These are phyloP conservation scores for Synergus itoensis DNA, from an alignment of 2,888 invertebrate genomes.

Conservation along the genomic window DNA sequence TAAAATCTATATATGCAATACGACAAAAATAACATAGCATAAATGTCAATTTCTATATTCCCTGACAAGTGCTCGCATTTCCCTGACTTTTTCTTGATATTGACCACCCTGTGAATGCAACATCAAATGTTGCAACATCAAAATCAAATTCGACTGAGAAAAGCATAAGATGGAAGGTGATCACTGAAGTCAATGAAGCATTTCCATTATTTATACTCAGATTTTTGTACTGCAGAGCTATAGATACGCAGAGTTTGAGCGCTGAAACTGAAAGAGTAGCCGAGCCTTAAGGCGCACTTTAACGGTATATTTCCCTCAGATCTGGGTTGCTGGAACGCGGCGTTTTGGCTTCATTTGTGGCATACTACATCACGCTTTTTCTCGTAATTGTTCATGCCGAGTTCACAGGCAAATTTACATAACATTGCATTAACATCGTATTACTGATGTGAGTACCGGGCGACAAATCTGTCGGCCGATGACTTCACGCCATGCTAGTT, in stretches of 20 bases:
- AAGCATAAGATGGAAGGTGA: slow-evolving; percentile 2
- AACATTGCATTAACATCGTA: not conserved
- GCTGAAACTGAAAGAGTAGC: not conserved
- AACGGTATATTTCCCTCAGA: slow-evolving; percentile 32
- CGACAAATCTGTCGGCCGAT: slow-evolving; percentile 25
- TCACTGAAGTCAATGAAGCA: not conserved
- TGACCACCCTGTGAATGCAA: too few species aligned
- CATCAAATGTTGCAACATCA: too few species aligned
- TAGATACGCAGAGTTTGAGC: not conserved
- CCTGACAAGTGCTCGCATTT: too few species aligned
- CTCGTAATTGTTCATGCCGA: slow-evolving; percentile 18
- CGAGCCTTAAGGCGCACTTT: slow-evolving; percentile 29
- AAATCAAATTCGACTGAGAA: not conserved
- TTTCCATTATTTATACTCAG: not conserved
- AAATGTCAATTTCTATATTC: too few species aligned
- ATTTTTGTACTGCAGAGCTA: not conserved
- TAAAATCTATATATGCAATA: too few species aligned
- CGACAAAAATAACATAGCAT: too few species aligned
- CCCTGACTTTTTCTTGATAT: too few species aligned
- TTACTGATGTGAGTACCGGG: not conserved
- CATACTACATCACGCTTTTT: not conserved
- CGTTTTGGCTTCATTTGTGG: slow-evolving; percentile 34
- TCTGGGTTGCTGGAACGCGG: slow-evolving; percentile 41
- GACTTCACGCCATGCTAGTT: slow-evolving; percentile 16
- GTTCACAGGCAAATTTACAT: slow-evolving; percentile 30